Evolutionary conservation across 2,888 invertebrate genomes (phyloP), one percentile per base, ranked within the genome.

Genomic region (Cerastis leucographa): DNA sequence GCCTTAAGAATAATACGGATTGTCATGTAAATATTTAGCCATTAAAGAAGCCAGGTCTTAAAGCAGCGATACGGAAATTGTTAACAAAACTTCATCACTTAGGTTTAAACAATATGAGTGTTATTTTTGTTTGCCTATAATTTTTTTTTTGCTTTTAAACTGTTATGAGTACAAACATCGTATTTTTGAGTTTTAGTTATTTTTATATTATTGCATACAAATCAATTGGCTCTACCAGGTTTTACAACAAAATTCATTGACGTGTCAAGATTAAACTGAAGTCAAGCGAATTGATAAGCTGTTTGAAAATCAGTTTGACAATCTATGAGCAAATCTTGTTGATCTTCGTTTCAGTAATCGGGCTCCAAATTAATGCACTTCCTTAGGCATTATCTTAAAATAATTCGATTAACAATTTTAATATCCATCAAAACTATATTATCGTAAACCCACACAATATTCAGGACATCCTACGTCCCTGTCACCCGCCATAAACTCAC

Each of bases 1-100:
- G 12, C 44, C 25, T 40, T 56, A 25, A 69, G 17, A 62, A 80
- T 67, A 72, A 65, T 80, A 71, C 1, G 12, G 40, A 80, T 61
- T 69, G 25, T 68, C 14, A 51, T 83, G 49, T 66, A 61, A 76
- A 78, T 59, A 51, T 35, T 22, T 19, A 51, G 9, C 42, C 56
- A 59, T 82, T 75, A 82, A 35, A 6, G 22, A 44, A 76, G 14
- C 35, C 42, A 66, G 8, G 4, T 44, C 0, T 44, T 42, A 7
- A 17, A 51, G 14, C 4, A 64, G 46, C 44, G 62, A 54, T 62
- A 29, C 6, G 7, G n/a, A 64, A 42, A 54, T 29, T 25, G 35
- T 29, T 59, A 8, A 25, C 9, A 64, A 71, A 42, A 46, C 35
- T 56, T 29, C 35, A 46, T 29, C 17, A 42, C 3, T 70, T 69